Base-by-base conservation (phyloP, 1,140 invertebrate genomes). In the Chironomus tepperi region DNA sequence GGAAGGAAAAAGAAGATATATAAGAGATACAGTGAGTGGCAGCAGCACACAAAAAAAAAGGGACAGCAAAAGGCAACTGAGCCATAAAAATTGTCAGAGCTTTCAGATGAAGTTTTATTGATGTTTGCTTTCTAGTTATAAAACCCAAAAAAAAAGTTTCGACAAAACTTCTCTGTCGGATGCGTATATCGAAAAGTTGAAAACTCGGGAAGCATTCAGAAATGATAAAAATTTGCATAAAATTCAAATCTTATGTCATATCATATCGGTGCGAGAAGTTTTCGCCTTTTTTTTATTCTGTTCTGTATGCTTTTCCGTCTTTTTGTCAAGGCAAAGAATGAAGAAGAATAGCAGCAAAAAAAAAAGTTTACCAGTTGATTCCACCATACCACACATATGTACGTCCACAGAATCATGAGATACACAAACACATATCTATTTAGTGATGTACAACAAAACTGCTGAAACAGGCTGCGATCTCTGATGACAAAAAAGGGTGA, bases 191-290 rank as follows among this genome's bases (percentile, higher is more conserved):
- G 47, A n/a, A n/a, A 57, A n/a, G n/a, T 57, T 57, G 47, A 57
- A 57, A 57, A 57, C 47, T 57, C 47, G n/a, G 12, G n/a, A 57
- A 34, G 24, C 24, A 57, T 57, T 57, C 47, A 57, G 47, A 57
- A 57, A 57, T 57, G 47, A 57, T 57, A 57, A 57, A 57, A 57
- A 57, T 57, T 57, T 57, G 47, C 47, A 57, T 57, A 57, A 57
- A 57, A 57, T 57, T 57, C 47, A 57, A 57, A 57, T 57, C 47
- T 57, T 57, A 57, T 57, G 47, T 57, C 47, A 57, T 57, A 57
- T 57, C 47, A 57, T 57, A 57, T 57, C 47, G 47, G 47, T 57
- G 47, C 24, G 24, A 34, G 24, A 34, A 34, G 24, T 34, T 34
- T 34, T 34, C 24, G 24, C 24, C 24, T 34, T 34, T n/a, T n/a